Evolutionary conservation across 2,113 vertebrate genomes (phyloP).

Genomic region (Toxostoma redivivum): DNA sequence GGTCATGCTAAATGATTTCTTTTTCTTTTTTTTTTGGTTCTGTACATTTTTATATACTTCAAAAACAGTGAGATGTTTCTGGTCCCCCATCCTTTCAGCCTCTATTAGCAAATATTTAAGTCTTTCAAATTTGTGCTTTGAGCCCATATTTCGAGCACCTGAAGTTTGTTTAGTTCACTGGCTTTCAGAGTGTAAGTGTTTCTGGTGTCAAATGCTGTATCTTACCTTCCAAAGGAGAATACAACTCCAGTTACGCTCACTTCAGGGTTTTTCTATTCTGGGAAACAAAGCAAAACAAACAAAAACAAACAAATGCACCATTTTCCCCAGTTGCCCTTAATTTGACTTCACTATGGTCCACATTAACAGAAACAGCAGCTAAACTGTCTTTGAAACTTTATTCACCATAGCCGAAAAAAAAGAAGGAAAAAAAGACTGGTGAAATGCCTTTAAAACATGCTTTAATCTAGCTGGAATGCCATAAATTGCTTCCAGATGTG

Average conservation of each 20-base stretch:
- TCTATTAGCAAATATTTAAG: background rate
- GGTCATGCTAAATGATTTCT: background rate
- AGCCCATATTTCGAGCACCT: background rate
- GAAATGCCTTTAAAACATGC: constrained; percentile 82
- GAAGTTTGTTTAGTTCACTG: background rate
- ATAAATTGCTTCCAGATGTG: constrained; percentile 89
- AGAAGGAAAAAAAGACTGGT: constrained; percentile 61
- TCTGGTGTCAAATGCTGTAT: background rate
- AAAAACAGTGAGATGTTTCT: background rate
- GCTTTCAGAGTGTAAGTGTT: background rate
- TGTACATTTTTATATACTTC: background rate
- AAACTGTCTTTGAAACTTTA: constrained; percentile 85
- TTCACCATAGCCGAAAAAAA: constrained; percentile 75
- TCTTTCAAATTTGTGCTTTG: background rate
- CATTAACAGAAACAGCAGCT: constrained; percentile 81
- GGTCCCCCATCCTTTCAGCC: background rate
- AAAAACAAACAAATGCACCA: constrained; percentile 51
- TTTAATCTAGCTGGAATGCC: constrained; percentile 86
- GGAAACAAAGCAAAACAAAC: constrained; percentile 48
- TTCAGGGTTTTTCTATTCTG: constrained; percentile 63
- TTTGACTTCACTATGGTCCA: constrained; percentile 80
- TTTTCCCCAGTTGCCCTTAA: constrained; percentile 76
- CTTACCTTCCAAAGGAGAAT: constrained; percentile 40
- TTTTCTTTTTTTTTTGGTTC: background rate
- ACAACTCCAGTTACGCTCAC: constrained; percentile 42